Base-by-base conservation (phyloP, 1,140 invertebrate species). In the Lethocerus indicus region DNA sequence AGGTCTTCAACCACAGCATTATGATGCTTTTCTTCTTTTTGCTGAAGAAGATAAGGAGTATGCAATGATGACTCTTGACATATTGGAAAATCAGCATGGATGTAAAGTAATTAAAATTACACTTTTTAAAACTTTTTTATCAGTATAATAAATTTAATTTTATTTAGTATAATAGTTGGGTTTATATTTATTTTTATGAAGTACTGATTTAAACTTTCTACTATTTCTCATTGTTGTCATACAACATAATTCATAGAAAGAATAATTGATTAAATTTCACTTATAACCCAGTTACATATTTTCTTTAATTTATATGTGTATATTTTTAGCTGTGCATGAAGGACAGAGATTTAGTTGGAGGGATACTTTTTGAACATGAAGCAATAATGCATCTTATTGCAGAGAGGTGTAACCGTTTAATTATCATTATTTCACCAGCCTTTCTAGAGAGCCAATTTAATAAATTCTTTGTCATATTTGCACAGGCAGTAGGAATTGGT, bases 401-500 rank as follows among this genome's bases (percentile, higher is more conserved):
- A 16, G 73, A 81, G 56, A 64, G 82, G 7, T 87, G 84, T 56
- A 73, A 76, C 26, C 70, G 77, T 54, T 64, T 87, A 28, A 75
- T 87, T 27, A 72, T 82, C 1, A 72, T 87, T 44, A 62, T 83
- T 37, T 82, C 82, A 1, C 71, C 79, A 1, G 73, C 70, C 51
- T 86, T 87, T 64, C 61, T 84, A 2, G 61, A 72, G 53, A 81
- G 78, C 58, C 63, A 73, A 12, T 75, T 72, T 24, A 82, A 83
- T 54, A 70, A 70, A 48, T 87, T 81, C 63, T 75, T 82, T 53
- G 65, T 79, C 1, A 76, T 75, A 50, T 81, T 76, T 60, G 79
- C 81, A 23, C 81, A 84, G 61, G 78, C 79, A 6, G 62, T 80
- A 52, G 75, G 75, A 56, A 79, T 87, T 49, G 74, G 79, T 82